Evolutionary conservation across 2,113 vertebrate genomes (phyloP), one percentile per base, ranked within the genome.

Genomic region (Festucalex cinctus): DNA sequence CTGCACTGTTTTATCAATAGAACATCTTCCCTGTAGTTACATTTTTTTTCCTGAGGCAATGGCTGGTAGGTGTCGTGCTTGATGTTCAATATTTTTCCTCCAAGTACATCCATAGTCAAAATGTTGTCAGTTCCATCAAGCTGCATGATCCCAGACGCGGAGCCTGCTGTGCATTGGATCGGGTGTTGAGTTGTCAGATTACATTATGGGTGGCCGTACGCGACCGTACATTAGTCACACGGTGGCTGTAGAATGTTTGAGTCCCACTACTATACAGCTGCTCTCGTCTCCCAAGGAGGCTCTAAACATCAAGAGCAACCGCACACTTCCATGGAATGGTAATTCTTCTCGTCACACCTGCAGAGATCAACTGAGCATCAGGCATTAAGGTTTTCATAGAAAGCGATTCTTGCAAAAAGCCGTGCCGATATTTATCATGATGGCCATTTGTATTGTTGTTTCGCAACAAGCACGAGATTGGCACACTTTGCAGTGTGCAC

Each of bases 61-160:
- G 81, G 76, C 80, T 83, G 76, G 82, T 77, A 77, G 69, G 65
- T 66, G 71, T 73, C 66, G 66, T 69, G 77, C 48, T 62, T 61
- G 65, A 49, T 63, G 77, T 75, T 64, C 43, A 63, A 65, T 66
- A 71, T 63, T 62, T 75, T 74, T 58, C 62, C 41, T 43, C 74
- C 54, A 65, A 59, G 5, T 73, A 73, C 57, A 75, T 72, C 77
- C 56, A 69, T 64, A 67, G 69, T 71, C 68, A 44, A 53, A 60
- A n/a, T n/a, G 65, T 80, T 86, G 85, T 86, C 84, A 81, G 44
- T 69, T 66, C 56, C 69, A 85, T 86, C 75, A 86, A 66, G 71
- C 75, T n/a, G 65, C 66, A 62, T 62, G 78, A 69, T 73, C 75
- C 69, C 65, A 79, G 56, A 83, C 17, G 57, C 51, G 35, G 9